Evolutionary conservation across 1,140 invertebrate species (phyloP).

Genomic region (Diachasmimorpha longicaudata): DNA sequence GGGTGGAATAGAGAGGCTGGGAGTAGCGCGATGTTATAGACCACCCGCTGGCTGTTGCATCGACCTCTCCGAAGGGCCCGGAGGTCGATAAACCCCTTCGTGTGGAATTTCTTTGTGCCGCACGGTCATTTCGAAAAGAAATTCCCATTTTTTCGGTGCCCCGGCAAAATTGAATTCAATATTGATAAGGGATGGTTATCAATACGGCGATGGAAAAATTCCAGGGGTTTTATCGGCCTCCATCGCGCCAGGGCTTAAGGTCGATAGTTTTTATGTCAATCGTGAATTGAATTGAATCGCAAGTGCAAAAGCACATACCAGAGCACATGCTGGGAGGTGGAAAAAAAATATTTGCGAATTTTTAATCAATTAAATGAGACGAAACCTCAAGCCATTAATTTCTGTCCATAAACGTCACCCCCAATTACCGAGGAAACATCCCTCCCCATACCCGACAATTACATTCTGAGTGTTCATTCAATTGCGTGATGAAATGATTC

Average conservation of each 20-base stretch:
- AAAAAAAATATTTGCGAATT: too few relatives aligned
- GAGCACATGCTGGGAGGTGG: too few relatives aligned
- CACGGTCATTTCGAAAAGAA: background rate
- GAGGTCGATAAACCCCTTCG: constrained; percentile 22
- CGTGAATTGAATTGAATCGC: too few relatives aligned
- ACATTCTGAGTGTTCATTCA: background rate
- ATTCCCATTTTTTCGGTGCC: background rate
- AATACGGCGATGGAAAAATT: background rate
- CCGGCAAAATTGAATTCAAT: background rate
- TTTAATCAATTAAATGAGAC: too few relatives aligned
- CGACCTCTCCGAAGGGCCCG: constrained; percentile 32
- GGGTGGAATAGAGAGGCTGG: constrained; percentile 17
- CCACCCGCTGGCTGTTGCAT: constrained; percentile 26
- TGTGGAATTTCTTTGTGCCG: background rate
- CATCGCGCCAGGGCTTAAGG: too few relatives aligned
- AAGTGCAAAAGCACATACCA: too few relatives aligned
- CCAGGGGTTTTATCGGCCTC: too few relatives aligned
- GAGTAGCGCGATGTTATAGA: constrained; percentile 22
- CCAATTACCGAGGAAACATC: background rate
- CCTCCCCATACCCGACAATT: background rate
- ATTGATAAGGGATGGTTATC: background rate
- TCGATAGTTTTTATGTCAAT: too few relatives aligned
- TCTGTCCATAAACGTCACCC: background rate
- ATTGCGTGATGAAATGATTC: constrained; percentile 7
- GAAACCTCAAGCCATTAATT: background rate